Percentiles rank a stretch among this genome's conserved stretches.
phyloP scores from a whole-genome alignment of 2,113 vertebrate genomes.

The Apeltes quadracus region DNA sequence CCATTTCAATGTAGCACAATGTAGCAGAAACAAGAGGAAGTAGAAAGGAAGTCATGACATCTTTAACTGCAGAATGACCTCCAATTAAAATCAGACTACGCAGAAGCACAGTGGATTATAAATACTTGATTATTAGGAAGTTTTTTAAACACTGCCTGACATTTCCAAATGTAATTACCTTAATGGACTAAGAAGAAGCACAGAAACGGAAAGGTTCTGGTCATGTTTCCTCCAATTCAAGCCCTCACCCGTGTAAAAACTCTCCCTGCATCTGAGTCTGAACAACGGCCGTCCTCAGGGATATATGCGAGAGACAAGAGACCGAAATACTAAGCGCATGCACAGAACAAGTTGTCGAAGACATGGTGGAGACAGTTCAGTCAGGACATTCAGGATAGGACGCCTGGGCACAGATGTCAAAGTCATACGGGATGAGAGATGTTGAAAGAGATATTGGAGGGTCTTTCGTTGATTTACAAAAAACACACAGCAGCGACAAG shows the following conservation, averaged over 20 bases:
- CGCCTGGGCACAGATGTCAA: neutral
- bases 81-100: neutral
- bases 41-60: neutral
- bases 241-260: constrained; percentile 13
- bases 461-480: constrained; percentile 21
- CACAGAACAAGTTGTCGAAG: neutral
- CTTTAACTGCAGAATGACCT: neutral
- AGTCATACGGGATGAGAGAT: constrained; percentile 13
- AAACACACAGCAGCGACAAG: constrained; percentile 46
- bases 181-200: constrained; percentile 13
- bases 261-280: constrained; percentile 38
- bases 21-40: neutral
- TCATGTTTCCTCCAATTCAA: neutral
- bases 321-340: too few species aligned
- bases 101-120: neutral
- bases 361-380: too few species aligned
- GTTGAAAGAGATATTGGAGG: constrained; percentile 12
- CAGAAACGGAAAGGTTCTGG: neutral
- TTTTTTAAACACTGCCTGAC: constrained; percentile 9
- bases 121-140: neutral
- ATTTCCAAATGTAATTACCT: constrained; percentile 23
- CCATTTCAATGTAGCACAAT: neutral
- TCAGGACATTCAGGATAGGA: too few species aligned
- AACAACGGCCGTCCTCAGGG: constrained; percentile 41
- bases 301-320: too few species aligned